Evolutionary conservation across 2,113 vertebrate species (phyloP).

Genomic region (Coptodon rendalli): DNA sequence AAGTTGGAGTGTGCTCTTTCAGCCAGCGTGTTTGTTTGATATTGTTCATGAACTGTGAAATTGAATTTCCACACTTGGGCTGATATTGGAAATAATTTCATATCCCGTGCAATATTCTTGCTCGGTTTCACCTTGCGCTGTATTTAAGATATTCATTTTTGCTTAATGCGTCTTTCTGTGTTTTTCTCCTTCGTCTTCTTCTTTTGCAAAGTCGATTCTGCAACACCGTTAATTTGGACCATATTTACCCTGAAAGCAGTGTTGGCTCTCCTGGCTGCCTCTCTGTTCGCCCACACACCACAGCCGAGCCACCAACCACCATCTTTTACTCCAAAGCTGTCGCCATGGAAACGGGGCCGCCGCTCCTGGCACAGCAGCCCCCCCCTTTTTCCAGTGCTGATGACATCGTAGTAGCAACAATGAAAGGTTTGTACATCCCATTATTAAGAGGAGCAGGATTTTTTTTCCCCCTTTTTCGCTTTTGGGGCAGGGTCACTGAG

Average conservation of each 20-base stretch:
- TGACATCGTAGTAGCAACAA: constrained; percentile 56
- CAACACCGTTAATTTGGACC: constrained; percentile 2
- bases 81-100: constrained; percentile 66
- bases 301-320: constrained; percentile 22
- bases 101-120: constrained; percentile 51
- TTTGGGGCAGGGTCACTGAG: background rate
- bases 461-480: rapidly evolving
- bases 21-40: constrained; percentile 62
- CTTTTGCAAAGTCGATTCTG: background rate
- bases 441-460: background rate
- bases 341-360: constrained; percentile 43
- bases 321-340: constrained; percentile 40
- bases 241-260: constrained; percentile 40
- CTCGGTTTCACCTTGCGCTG: constrained; percentile 38
- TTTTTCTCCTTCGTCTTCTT: background rate
- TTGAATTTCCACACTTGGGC: constrained; percentile 65
- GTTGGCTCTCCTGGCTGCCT: constrained; percentile 1
- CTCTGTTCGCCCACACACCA: constrained; percentile 31
- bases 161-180: background rate
- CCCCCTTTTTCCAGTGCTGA: constrained; percentile 27
- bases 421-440: constrained; percentile 21
- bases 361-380: constrained; percentile 36
- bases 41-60: constrained; percentile 70
- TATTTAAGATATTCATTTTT: constrained; percentile 53
- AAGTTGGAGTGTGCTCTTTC: constrained; percentile 36